Evolutionary conservation across 1,140 invertebrate species (phyloP).

Genomic region (Laodelphax striatellus): DNA sequence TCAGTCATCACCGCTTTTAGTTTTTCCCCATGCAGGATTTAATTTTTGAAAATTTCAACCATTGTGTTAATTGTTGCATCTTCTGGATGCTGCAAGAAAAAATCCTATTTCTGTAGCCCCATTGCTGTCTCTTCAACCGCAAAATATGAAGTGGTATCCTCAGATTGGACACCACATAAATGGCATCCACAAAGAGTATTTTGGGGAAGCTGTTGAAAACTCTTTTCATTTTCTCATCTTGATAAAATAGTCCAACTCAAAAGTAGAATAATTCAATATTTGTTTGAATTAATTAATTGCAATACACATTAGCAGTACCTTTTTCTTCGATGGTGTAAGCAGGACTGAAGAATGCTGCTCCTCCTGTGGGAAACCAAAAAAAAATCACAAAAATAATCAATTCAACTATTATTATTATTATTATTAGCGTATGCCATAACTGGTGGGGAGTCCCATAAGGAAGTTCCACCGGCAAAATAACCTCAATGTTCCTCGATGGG

Average conservation of each 20-base stretch:
- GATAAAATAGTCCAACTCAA: constrained; percentile 1
- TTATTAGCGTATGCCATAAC: too few species aligned
- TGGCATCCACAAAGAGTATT: neutral
- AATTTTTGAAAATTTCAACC: neutral
- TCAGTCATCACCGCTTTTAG: neutral
- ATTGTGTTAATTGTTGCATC: neutral
- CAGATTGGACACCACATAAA: neutral
- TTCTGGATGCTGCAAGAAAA: neutral
- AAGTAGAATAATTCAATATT: too few species aligned
- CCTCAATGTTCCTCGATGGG: too few species aligned
- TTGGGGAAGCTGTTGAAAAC: neutral
- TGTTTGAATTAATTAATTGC: too few species aligned
- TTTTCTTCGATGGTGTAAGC: too few species aligned
- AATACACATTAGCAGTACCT: too few species aligned
- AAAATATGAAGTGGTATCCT: neutral
- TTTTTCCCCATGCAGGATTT: neutral
- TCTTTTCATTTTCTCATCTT: neutral
- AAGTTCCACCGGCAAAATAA: too few species aligned
- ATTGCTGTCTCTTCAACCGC: constrained; percentile 1
- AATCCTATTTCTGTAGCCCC: neutral
- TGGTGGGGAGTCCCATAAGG: too few species aligned
- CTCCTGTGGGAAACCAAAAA: too few species aligned
- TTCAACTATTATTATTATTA: too few species aligned
- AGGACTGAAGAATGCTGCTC: too few species aligned
- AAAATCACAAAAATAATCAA: too few species aligned